Percentiles rank a stretch among this genome's conserved stretches.
These are phyloP conservation scores for Liasis olivaceus DNA, from an alignment of 2,797 vertebrate species.

Conservation along the genomic window DNA sequence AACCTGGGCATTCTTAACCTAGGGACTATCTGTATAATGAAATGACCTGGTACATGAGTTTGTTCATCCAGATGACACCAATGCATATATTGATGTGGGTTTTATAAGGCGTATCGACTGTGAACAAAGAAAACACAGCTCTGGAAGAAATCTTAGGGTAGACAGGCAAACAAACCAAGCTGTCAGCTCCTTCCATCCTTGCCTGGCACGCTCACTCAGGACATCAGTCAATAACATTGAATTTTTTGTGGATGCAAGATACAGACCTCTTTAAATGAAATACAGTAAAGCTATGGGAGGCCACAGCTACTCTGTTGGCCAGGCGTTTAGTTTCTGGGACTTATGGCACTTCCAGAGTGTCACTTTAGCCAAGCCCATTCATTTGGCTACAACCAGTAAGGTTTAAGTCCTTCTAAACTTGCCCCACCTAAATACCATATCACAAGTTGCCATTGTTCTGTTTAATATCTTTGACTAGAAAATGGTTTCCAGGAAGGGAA, in stretches of 20 bases:
- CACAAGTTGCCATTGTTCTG: no score
- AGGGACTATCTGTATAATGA: no score
- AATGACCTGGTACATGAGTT: neutral
- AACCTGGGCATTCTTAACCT: no score
- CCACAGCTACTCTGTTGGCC: neutral
- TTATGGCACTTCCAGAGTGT: neutral
- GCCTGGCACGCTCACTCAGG: neutral
- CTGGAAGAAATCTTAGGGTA: neutral
- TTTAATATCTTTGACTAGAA: no score
- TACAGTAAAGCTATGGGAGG: neutral
- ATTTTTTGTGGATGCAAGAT: neutral
- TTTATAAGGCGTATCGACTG: neutral
- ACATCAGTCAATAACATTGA: neutral
- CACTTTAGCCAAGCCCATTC: neutral
- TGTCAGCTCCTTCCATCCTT: neutral
- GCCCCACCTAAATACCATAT: no score
- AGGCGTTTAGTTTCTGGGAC: neutral
- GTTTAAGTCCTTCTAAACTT: no score
- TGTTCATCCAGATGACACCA: neutral
- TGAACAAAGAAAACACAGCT: neutral
- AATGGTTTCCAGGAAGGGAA: no score
- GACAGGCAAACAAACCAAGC: neutral
- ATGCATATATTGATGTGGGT: neutral
- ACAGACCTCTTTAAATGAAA: neutral
- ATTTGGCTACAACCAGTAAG: neutral